phyloP scores from a whole-genome alignment of 1,140 invertebrate genomes.

The Notospermus geniculatus region DNA sequence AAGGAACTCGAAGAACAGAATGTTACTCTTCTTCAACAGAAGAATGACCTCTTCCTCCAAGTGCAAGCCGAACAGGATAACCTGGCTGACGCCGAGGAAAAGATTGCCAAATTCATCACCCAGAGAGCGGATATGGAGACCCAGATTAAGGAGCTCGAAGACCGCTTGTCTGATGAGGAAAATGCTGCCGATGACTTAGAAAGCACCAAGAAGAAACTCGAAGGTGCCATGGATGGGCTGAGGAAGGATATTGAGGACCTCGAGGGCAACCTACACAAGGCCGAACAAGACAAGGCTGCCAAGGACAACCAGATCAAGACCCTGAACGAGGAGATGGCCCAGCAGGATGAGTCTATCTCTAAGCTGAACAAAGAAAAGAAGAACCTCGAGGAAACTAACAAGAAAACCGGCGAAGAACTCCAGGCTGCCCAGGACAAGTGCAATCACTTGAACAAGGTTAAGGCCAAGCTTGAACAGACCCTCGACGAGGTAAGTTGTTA shows the following conservation, averaged over 20 bases:
- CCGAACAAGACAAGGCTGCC: constrained; percentile 88
- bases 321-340: constrained; percentile 90
- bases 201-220: constrained; percentile 93
- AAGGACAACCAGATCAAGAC: constrained; percentile 99
- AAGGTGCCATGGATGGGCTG: constrained; percentile 85
- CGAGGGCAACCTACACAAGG: constrained; percentile 85
- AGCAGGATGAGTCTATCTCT: constrained; percentile 98
- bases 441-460: constrained; percentile 98
- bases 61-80: constrained; percentile 70
- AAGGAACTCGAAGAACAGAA: constrained; percentile 96
- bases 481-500: constrained; percentile 73
- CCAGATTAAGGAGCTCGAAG: constrained; percentile 95
- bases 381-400: constrained; percentile 88
- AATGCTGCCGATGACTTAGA: constrained; percentile 89
- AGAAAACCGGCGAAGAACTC: constrained; percentile 94
- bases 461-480: constrained; percentile 96
- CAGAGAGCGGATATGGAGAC: constrained; percentile 96
- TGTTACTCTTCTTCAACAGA: constrained; percentile 80
- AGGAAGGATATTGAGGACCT: constrained; percentile 97
- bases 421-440: constrained; percentile 98
- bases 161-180: constrained; percentile 91
- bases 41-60: constrained; percentile 81
- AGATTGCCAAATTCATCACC: constrained; percentile 84
- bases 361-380: constrained; percentile 99
- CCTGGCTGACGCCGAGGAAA: constrained; percentile 83